Percentiles rank a stretch among this genome's conserved stretches.
Evolutionary conservation across 1,140 invertebrate genomes (phyloP).

Genomic region (Heliconius hewitsoni): DNA sequence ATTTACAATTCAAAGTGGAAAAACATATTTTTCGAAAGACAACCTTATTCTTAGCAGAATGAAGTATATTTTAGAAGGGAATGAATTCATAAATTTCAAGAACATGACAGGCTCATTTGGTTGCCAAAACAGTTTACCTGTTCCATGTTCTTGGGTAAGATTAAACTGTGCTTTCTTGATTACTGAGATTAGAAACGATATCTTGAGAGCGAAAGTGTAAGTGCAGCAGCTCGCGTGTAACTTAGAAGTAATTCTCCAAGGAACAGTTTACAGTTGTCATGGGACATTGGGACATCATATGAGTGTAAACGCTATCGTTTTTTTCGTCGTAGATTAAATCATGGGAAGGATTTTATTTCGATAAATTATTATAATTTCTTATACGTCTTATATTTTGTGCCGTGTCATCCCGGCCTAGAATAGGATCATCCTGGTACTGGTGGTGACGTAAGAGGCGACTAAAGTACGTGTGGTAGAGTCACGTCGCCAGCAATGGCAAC

Average conservation of each 20-base stretch:
- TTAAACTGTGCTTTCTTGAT: constrained; percentile 35
- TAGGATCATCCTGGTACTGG: too few relatives aligned
- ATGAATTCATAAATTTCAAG: not conserved
- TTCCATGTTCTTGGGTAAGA: constrained; percentile 35
- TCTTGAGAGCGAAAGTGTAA: not conserved
- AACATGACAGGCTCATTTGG: constrained; percentile 39
- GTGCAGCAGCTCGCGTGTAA: not conserved
- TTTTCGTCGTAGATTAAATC: too few relatives aligned
- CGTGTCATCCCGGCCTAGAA: too few relatives aligned
- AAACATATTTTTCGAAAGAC: not conserved
- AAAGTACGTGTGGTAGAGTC: too few relatives aligned
- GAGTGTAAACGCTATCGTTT: too few relatives aligned
- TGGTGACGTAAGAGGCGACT: too few relatives aligned
- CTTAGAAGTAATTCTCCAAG: not conserved
- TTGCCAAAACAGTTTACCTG: constrained; percentile 36
- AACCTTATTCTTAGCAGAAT: not conserved
- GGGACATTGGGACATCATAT: too few relatives aligned
- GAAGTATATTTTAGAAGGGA: not conserved
- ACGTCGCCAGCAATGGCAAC: too few relatives aligned
- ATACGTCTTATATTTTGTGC: too few relatives aligned
- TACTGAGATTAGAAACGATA: constrained; percentile 24
- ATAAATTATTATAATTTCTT: too few relatives aligned
- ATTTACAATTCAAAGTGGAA: constrained; percentile 40
- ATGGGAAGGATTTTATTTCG: too few relatives aligned
- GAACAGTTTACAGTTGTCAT: too few relatives aligned